Base-by-base conservation (phyloP, 1,140 invertebrate genomes). In the Platyura marginata region DNA sequence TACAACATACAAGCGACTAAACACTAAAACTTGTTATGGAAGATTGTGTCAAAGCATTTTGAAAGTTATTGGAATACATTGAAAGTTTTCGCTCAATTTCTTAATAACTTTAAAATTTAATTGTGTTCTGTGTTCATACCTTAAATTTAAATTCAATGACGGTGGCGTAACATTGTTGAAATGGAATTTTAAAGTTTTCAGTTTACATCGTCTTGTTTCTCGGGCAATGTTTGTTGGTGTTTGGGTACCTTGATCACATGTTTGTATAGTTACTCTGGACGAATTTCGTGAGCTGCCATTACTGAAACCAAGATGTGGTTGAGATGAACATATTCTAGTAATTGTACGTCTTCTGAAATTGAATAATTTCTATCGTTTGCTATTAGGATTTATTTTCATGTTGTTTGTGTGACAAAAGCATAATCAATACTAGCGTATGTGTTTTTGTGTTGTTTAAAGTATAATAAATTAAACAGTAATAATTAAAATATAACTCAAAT, bases 211-310 rank as follows among this genome's bases (percentile, higher is more conserved):
- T 34, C 76, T 63, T 6, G 75, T 76, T 51, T 80, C 78, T 3
- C 65, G 65, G 1, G 68, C 67, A 36, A 80, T 79, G 50, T 71
- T 75, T n/a, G 71, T 68, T 0, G 76, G 75, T 2, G 77, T 80
- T 56, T 79, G 76, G 20, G 76, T 78, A 5, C 69, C 66, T 43
- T 75, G 72, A 54, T 78, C 75, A 42, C 65, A 61, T 46, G 66
- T 63, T 44, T 47, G 47, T 50, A 46, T 49, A 47, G 49, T 51
- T 49, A 51, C 48, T 50, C 51, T 47, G 42, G 53, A 49, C 40
- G 47, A 53, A 49, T 48, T 53, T 39, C 65, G 47, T 32, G 61
- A 56, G 43, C 62, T 67, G 1, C 70, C 70, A 49, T 75, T 74
- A 46, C 63, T 62, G 52, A 70, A 73, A 41, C 68, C 67, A n/a